Evolutionary conservation across 2,113 vertebrate genomes (phyloP).

Genomic region (Onychostruthus taczanowskii): DNA sequence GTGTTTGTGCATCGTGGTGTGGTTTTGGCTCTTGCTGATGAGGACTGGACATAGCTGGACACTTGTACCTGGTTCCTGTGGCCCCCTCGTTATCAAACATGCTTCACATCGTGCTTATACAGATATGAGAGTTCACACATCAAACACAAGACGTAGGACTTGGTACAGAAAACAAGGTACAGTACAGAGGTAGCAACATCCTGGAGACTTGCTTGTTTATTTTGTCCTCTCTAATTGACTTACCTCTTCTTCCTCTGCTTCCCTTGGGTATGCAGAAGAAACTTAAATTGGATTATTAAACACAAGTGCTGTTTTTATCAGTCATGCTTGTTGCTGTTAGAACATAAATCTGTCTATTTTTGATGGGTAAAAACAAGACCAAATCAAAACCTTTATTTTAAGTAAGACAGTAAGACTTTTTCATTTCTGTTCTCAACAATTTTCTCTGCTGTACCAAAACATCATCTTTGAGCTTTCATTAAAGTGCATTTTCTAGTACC

Average conservation of each 20-base stretch:
- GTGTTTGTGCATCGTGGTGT: accelerated
- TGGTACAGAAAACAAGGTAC: not conserved
- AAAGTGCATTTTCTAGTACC: not conserved
- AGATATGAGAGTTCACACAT: not conserved
- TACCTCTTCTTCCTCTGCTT: conserved; percentile 4
- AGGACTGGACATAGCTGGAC: not conserved
- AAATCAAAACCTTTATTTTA: conserved; percentile 41
- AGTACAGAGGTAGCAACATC: not conserved
- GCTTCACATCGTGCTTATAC: not conserved
- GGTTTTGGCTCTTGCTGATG: not conserved
- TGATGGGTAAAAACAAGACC: not conserved
- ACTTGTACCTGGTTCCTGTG: not conserved
- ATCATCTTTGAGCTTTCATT: not conserved
- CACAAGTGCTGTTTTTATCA: not conserved
- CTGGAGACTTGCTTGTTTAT: not conserved
- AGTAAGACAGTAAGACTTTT: not conserved
- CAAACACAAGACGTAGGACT: not conserved
- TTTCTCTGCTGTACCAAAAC: not conserved
- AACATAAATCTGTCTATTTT: not conserved
- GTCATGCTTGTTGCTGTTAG: not conserved
- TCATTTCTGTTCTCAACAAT: not conserved
- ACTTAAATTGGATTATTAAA: not conserved
- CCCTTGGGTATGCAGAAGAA: not conserved
- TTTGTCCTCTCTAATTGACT: not conserved
- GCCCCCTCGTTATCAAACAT: not conserved